Evolutionary conservation across 2,113 vertebrate species (phyloP), one percentile per base, ranked within the genome.

Genomic region (Protomyctophum bolini): DNA sequence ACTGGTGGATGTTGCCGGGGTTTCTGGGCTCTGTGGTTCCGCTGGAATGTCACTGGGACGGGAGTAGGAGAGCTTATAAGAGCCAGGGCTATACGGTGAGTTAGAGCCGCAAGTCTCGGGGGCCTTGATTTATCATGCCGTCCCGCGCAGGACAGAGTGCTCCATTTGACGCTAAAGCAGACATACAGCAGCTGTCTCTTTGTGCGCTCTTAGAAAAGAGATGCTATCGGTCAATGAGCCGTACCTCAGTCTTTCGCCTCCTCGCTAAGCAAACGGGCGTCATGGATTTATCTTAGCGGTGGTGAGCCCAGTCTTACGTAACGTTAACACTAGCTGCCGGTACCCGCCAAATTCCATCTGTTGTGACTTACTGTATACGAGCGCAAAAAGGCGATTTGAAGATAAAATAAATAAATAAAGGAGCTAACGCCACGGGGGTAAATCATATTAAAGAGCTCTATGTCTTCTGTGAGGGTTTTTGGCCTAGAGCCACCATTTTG

Each of bases 121-220:
- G 68, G 56, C 61, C 65, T 62, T 83, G 88, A 91, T 89, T 87
- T 88, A 88, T 81, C 41, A n/a, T 66, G 33, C 47, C 66, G 58
- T 79, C 79, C 63, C 28, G 29, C 76, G 76, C 70, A 71, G 86
- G 77, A 82, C 73, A 45, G 76, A 87, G 61, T 59, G 59, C n/a
- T 49, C 73, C 61, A 56, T 83, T 80, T 86, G 90, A 87, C 69
- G 52, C 79, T 46, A 51, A 57, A 56, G 77, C 68, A 51, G 83
- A 90, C 85, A 87, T 79, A 86, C 89, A 83, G 68, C 88, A 89
- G 87, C 85, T 80, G 83, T 73, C 76, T 83, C 66, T 83, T 74
- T 58, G 74, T 81, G 77, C 71, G 71, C 72, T 71, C 80, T 65
- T 76, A 87, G 75, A 86, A 86, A 66, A 77, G 80, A 90, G 81